These are phyloP conservation scores for Pelusios castaneus DNA, from an alignment of 2,113 vertebrate species.

Conservation along the genomic window DNA sequence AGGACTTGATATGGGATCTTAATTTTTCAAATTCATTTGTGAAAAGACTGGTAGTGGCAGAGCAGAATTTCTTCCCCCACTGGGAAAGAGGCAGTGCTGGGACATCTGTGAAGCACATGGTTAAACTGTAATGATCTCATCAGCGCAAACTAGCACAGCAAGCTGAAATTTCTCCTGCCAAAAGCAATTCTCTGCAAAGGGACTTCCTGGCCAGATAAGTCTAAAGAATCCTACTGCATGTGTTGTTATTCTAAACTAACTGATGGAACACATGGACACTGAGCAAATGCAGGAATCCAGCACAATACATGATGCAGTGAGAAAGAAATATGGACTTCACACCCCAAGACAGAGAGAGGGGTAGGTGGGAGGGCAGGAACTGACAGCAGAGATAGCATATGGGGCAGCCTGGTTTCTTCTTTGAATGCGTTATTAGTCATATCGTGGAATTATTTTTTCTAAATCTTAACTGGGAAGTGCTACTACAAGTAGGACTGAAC, in stretches of 20 bases:
- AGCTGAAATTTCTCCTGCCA: constrained; percentile 52
- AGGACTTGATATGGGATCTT: background rate
- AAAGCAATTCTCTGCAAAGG: constrained; percentile 63
- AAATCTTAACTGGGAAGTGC: background rate
- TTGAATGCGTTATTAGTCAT: background rate
- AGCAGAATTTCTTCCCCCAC: background rate
- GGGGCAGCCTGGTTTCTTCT: background rate
- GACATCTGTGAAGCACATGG: background rate
- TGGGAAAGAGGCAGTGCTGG: background rate
- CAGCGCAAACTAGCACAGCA: background rate
- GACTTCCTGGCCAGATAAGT: constrained; percentile 61
- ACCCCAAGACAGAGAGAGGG: accelerated
- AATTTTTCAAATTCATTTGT: background rate
- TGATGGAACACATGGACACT: background rate
- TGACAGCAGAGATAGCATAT: background rate
- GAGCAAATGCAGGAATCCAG: constrained; percentile 27
- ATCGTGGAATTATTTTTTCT: background rate
- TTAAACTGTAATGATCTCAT: constrained; percentile 37
- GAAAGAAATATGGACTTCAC: accelerated
- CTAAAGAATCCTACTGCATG: background rate
- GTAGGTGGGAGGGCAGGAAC: background rate
- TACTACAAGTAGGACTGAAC: background rate
- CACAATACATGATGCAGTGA: background rate
- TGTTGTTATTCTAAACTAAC: constrained; percentile 34
- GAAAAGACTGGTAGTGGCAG: background rate